A percentile compares a stretch with the other conserved stretches of the same genome.
These are phyloP conservation scores for Mesocricetus auratus DNA, from an alignment of 2,113 vertebrate genomes.

Conservation along the genomic window DNA sequence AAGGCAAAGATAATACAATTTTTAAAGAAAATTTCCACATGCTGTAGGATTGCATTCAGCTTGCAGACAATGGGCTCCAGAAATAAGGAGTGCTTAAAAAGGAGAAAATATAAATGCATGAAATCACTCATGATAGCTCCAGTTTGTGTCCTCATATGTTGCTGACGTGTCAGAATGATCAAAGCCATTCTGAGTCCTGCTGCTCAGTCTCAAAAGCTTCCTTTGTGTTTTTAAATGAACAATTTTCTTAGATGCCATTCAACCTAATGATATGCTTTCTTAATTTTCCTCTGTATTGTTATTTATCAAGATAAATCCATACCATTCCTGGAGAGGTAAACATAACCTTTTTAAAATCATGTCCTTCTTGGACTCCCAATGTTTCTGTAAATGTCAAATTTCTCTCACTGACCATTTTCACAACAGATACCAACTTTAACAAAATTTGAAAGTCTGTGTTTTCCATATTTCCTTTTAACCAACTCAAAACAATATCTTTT, in stretches of 20 bases:
- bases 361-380: constrained; percentile 33
- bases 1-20: constrained; percentile 68
- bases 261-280: constrained; percentile 20
- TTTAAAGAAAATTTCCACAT: constrained; percentile 62
- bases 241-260: constrained; percentile 70
- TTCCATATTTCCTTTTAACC: background rate
- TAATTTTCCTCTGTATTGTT: background rate
- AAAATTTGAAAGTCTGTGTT: background rate
- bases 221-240: constrained; percentile 71
- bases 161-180: constrained; percentile 75
- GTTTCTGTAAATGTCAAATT: constrained; percentile 74
- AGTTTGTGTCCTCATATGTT: constrained; percentile 51
- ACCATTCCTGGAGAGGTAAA: constrained; percentile 46
- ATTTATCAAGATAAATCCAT: constrained; percentile 69
- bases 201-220: constrained; percentile 52
- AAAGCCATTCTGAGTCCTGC: constrained; percentile 72
- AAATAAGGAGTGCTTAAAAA: constrained; percentile 50
- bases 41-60: constrained; percentile 70
- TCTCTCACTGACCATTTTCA: constrained; percentile 45
- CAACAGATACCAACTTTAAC: background rate
- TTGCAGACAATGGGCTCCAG: constrained; percentile 61
- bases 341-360: constrained; percentile 68
- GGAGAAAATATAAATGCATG: constrained; percentile 69
- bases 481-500: background rate
- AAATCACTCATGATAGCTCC: constrained; percentile 52